Conservation (phyloP, 2,797 vertebrate genomes). For the Otus scops region DNA sequence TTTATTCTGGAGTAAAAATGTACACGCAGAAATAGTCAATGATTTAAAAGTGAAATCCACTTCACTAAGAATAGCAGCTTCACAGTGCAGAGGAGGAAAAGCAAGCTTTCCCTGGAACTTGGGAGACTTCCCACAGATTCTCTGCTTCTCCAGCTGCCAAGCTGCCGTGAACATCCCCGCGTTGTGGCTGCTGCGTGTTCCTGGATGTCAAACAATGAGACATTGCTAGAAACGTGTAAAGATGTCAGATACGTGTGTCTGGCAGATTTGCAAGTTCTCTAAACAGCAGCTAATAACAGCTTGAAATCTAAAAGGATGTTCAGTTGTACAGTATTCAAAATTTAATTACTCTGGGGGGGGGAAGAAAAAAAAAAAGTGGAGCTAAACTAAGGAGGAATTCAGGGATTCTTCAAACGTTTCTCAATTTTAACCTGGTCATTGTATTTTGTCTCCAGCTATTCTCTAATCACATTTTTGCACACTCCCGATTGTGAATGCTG, state of each 20-base stretch:
- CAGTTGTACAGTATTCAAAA: not conserved
- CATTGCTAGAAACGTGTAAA: not conserved
- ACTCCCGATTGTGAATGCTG: rapidly evolving
- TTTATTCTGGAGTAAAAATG: not conserved
- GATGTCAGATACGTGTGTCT: not conserved
- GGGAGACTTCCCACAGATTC: not conserved
- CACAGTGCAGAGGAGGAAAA: not conserved
- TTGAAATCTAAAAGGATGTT: not conserved
- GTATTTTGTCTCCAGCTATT: not conserved
- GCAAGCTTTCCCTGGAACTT: not conserved
- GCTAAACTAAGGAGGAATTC: not conserved
- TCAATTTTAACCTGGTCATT: rapidly evolving
- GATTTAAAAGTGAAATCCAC: not conserved
- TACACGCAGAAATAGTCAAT: not conserved
- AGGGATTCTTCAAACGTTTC: not conserved
- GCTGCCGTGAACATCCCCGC: rapidly evolving
- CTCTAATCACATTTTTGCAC: not conserved
- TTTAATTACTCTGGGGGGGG: not conserved
- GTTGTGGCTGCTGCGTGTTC: not conserved
- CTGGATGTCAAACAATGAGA: not conserved
- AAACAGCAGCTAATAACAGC: not conserved
- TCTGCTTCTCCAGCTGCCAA: not conserved
- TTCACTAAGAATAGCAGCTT: not conserved
- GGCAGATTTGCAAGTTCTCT: not conserved
- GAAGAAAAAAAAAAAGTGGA: not conserved